phyloP scores from a whole-genome alignment of 1,140 invertebrate genomes.

The Dermatophagoides farinae region DNA sequence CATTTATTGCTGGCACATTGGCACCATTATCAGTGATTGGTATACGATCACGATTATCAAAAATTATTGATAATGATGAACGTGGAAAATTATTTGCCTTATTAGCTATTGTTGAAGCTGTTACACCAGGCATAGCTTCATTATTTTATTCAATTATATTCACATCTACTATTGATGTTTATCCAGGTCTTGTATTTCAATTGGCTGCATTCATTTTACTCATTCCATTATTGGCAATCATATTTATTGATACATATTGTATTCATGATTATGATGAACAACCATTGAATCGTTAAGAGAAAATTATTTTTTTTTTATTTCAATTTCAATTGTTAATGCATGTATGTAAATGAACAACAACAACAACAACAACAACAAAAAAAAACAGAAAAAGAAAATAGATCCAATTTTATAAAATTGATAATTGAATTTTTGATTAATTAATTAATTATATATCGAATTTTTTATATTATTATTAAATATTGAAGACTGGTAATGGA shows the following conservation, averaged over 20 bases:
- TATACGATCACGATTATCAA: conserved; percentile 8
- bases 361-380: no score
- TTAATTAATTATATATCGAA: no score
- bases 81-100: conserved; percentile 9
- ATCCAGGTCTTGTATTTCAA: conserved; percentile 9
- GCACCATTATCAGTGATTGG: background rate
- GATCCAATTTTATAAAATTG: no score
- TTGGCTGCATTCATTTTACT: conserved; percentile 6
- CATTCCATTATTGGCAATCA: conserved; percentile 1
- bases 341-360: no score
- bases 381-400: no score
- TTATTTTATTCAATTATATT: conserved; percentile 10
- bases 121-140: conserved; percentile 6
- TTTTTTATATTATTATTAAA: no score
- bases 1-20: conserved; percentile 3
- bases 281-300: background rate
- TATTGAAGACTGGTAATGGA: background rate
- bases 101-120: conserved; percentile 5
- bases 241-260: conserved; percentile 16
- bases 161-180: conserved; percentile 6
- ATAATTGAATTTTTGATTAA: no score
- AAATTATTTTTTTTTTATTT: no score
- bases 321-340: no score
- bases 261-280: background rate
- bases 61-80: conserved; percentile 9